Evolutionary conservation across 2,113 vertebrate species (phyloP).

Genomic region (Aphelocoma coerulescens): DNA sequence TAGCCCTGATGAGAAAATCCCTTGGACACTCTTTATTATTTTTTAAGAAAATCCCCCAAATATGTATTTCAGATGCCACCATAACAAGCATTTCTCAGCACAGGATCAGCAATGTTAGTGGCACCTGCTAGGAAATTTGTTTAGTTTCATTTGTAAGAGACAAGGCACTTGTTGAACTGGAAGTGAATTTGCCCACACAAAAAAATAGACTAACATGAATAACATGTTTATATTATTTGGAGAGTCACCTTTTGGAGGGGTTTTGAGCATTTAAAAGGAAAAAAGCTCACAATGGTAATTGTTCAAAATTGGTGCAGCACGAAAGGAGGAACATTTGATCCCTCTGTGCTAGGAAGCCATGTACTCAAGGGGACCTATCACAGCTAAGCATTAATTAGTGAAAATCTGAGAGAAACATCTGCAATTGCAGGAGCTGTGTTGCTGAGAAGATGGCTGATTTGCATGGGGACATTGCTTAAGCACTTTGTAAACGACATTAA

Average conservation of each 20-base stretch:
- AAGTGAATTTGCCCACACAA: background rate
- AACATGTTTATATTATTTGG: background rate
- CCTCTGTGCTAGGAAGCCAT: background rate
- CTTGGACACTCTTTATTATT: background rate
- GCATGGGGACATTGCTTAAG: background rate
- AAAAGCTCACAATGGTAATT: background rate
- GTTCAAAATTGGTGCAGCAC: background rate
- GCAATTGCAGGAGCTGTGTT: background rate
- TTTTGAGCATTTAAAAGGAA: background rate
- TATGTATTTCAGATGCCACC: background rate
- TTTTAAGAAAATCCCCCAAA: background rate
- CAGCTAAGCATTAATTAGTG: background rate
- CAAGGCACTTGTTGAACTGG: background rate
- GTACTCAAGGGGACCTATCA: background rate
- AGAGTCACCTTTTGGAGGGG: background rate
- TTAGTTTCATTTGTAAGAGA: slow-evolving; percentile 1
- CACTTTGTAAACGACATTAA: background rate
- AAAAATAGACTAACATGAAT: background rate
- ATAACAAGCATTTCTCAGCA: background rate
- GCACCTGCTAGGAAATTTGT: background rate
- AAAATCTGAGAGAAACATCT: background rate
- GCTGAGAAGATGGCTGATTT: background rate
- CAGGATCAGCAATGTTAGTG: background rate
- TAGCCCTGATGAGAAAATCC: background rate
- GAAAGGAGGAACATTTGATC: background rate